Percentiles rank a stretch among this genome's conserved stretches.
Evolutionary conservation across 2,888 invertebrate species (phyloP).

Genomic region (Perizoma flavofasciatum): DNA sequence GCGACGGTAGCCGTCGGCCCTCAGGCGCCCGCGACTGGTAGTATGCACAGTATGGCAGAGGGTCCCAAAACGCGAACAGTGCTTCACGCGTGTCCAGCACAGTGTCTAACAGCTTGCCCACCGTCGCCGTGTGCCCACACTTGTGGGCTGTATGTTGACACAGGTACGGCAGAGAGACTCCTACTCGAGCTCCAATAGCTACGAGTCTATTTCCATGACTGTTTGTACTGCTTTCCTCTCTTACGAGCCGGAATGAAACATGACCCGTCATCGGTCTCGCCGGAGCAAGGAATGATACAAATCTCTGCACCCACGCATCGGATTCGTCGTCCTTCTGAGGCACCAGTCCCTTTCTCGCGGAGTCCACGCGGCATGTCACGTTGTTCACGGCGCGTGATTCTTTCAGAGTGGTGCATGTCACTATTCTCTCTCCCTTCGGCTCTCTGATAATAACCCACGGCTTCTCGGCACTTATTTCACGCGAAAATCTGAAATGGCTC

Average conservation of each 20-base stretch:
- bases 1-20: conserved; percentile 72
- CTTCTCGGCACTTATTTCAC: conserved; percentile 88
- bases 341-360: conserved; percentile 86
- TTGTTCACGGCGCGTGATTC: conserved; percentile 91
- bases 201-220: conserved; percentile 68
- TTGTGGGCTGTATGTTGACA: conserved; percentile 87
- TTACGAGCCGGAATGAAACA: conserved; percentile 90
- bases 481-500: conserved; percentile 86
- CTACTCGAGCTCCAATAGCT: conserved; percentile 87
- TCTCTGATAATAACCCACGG: conserved; percentile 92
- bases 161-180: conserved; percentile 91
- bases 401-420: conserved; percentile 93
- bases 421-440: conserved; percentile 88
- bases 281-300: conserved; percentile 86
- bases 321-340: conserved; percentile 88
- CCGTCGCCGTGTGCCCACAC: conserved; percentile 85
- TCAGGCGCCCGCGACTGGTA: conserved; percentile 91
- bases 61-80: conserved; percentile 93
- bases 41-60: conserved; percentile 93
- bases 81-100: conserved; percentile 91
- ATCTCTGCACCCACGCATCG: conserved; percentile 88
- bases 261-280: conserved; percentile 89
- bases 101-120: conserved; percentile 86
- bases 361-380: conserved; percentile 90
- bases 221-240: conserved; percentile 81